phyloP scores from a whole-genome alignment of 2,888 invertebrate genomes.

The Aleiodes testaceus region DNA sequence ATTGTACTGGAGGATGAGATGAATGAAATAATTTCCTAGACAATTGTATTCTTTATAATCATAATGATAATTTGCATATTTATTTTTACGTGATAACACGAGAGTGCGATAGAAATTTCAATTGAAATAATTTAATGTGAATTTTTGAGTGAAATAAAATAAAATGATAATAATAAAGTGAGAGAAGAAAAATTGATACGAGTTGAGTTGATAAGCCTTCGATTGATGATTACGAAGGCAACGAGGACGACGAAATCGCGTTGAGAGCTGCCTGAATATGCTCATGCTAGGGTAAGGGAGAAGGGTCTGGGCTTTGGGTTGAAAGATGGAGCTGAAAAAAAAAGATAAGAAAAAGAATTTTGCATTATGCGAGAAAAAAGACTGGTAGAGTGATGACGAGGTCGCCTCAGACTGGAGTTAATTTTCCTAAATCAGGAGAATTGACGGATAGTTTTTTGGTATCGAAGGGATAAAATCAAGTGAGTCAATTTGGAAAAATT shows the following conservation, averaged over 20 bases:
- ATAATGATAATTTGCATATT: constrained; percentile 30
- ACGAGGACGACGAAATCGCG: constrained; percentile 48
- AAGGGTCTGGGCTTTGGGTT: constrained; percentile 78
- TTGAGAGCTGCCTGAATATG: constrained; percentile 66
- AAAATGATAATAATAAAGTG: constrained; percentile 1
- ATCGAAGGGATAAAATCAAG: too few relatives aligned
- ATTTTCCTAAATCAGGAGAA: not conserved
- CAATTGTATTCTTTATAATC: constrained; percentile 1
- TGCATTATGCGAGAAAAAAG: constrained; percentile 47
- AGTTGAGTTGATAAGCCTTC: not conserved
- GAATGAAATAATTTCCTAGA: constrained; percentile 19
- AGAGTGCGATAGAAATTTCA: constrained; percentile 21
- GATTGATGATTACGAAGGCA: constrained; percentile 18
- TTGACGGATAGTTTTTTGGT: too few relatives aligned
- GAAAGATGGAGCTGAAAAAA: constrained; percentile 77
- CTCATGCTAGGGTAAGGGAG: constrained; percentile 75
- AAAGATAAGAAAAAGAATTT: constrained; percentile 68
- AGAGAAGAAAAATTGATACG: constrained; percentile 26
- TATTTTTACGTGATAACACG: constrained; percentile 13
- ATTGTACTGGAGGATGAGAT: not conserved
- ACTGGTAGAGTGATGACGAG: constrained; percentile 10
- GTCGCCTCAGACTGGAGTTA: not conserved
- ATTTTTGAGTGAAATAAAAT: not conserved
- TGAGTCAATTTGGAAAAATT: not conserved
- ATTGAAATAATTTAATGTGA: constrained; percentile 10